Percentiles rank a stretch among this genome's conserved stretches.
These are phyloP conservation scores for Pinna nobilis DNA, from an alignment of 1,140 invertebrate genomes.

Conservation along the genomic window DNA sequence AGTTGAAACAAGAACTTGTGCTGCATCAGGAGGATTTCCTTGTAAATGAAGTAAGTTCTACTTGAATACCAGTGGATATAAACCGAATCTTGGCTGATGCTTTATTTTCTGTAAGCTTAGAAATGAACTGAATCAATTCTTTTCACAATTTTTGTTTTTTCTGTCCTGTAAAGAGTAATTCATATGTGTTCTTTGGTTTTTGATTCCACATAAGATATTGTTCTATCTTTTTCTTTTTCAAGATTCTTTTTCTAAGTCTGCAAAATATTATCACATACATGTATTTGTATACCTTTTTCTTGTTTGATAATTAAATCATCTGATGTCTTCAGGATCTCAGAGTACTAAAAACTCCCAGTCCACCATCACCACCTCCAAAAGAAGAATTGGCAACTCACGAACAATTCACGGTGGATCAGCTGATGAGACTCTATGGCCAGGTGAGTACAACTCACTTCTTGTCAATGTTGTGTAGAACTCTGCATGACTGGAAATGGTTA, in stretches of 20 bases:
- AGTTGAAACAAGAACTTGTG: conserved; percentile 67
- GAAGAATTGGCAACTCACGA: conserved; percentile 63
- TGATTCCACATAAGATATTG: neutral
- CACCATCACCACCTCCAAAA: conserved; percentile 56
- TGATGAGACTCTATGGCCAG: conserved; percentile 66
- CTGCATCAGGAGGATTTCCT: conserved; percentile 72
- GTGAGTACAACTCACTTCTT: no score
- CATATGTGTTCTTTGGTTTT: neutral
- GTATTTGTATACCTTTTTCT: no score
- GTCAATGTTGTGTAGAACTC: no score
- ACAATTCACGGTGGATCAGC: conserved; percentile 69
- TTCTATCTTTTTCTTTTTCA: conserved; percentile 19
- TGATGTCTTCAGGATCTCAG: conserved; percentile 68
- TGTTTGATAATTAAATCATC: no score
- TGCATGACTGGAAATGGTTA: no score
- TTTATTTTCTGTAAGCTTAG: no score
- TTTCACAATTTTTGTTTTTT: neutral
- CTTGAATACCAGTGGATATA: neutral
- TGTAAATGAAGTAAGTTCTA: conserved; percentile 64
- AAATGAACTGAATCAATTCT: no score
- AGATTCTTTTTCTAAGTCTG: no score
- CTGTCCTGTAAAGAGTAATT: neutral
- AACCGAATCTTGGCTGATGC: neutral
- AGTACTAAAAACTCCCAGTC: conserved; percentile 67
- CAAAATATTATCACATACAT: no score